Conservation (phyloP, 2,113 vertebrate species). For the Tachycineta bicolor region DNA sequence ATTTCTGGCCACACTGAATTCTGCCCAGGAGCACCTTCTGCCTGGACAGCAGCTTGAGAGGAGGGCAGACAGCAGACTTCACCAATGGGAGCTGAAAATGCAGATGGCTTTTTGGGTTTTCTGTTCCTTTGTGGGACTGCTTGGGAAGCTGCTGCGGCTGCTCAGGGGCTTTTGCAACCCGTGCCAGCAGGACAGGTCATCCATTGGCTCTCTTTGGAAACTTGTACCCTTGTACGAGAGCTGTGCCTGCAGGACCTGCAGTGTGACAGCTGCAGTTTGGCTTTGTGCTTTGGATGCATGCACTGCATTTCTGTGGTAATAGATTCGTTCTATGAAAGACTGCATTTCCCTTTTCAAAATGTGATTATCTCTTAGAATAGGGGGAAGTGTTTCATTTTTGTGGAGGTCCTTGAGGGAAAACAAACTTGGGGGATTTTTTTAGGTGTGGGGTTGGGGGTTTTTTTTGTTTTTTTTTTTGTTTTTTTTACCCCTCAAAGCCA, state of each 20-base stretch:
- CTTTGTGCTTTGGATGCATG: background rate
- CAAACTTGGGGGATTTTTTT: background rate
- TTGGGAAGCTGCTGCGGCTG: background rate
- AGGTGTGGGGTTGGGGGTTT: background rate
- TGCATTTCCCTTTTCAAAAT: background rate
- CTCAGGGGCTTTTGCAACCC: background rate
- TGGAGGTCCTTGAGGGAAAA: background rate
- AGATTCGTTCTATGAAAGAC: background rate
- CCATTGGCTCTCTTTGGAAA: background rate
- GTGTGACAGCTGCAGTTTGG: background rate
- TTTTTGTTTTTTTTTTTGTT: background rate
- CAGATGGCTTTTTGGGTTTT: fast-evolving
- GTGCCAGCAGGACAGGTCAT: fast-evolving
- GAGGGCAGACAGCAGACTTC: background rate
- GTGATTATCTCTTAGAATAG: background rate
- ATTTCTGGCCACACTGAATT: background rate
- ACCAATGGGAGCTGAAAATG: background rate
- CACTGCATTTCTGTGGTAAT: background rate
- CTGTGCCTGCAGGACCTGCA: background rate
- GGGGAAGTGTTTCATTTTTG: fast-evolving
- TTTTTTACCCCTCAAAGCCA: background rate
- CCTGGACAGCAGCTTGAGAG: background rate
- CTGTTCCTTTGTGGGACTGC: background rate
- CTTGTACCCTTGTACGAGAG: fast-evolving
- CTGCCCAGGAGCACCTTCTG: background rate